Percentiles rank a stretch among this genome's conserved stretches.
These are phyloP conservation scores for Acanthurus lineatus DNA, from an alignment of 2,797 vertebrate genomes.

Conservation along the genomic window DNA sequence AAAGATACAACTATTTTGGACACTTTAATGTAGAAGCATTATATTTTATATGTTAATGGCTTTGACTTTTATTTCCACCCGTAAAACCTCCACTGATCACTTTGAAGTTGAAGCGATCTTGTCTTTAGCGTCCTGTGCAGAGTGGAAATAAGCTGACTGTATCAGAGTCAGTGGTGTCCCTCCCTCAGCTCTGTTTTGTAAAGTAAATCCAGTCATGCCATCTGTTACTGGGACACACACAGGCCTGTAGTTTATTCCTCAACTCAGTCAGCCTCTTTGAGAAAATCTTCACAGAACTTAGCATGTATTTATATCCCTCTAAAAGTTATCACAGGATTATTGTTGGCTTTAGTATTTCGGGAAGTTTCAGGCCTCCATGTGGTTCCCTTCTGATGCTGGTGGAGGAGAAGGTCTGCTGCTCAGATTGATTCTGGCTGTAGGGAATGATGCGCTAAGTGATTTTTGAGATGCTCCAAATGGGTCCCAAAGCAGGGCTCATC, in stretches of 20 bases:
- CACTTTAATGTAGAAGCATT: too few relatives aligned
- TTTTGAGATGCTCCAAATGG: constrained; percentile 87
- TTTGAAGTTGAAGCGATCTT: not conserved
- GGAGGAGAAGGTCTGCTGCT: constrained; percentile 55
- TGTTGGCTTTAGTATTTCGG: constrained; percentile 6
- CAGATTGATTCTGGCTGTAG: constrained; percentile 81
- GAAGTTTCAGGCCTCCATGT: constrained; percentile 30
- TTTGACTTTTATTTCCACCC: not conserved
- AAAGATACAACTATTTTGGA: too few relatives aligned
- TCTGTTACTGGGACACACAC: constrained; percentile 44
- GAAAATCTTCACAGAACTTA: not conserved
- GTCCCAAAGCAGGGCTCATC: constrained; percentile 85
- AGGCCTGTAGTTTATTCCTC: constrained; percentile 6
- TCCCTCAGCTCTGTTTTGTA: constrained; percentile 36
- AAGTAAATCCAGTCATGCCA: constrained; percentile 62
- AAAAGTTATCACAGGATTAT: constrained; percentile 1
- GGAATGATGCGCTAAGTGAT: constrained; percentile 84
- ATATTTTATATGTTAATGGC: too few relatives aligned
- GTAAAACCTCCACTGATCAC: constrained; percentile 11
- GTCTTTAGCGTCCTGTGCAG: constrained; percentile 3
- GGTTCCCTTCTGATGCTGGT: constrained; percentile 26
- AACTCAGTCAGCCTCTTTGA: constrained; percentile 9
- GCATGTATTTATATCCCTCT: not conserved
- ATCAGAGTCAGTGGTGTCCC: constrained; percentile 1
- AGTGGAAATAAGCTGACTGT: constrained; percentile 19